phyloP scores from a whole-genome alignment of 2,888 invertebrate genomes.

The Teleiodes luculella region DNA sequence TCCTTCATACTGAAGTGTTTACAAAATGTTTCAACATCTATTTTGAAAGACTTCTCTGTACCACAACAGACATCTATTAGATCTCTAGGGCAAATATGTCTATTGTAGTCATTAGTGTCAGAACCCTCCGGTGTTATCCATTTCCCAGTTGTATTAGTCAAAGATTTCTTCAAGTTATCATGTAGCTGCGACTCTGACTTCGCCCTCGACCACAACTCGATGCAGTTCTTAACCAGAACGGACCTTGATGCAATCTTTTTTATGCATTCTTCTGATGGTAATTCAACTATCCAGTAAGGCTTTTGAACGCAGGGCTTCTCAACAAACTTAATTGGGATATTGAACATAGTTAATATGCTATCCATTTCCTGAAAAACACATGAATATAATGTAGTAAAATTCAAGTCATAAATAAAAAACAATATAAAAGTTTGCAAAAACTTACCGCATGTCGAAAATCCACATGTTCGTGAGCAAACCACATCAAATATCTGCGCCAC shows the following conservation, averaged over 20 bases:
- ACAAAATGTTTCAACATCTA: conserved; percentile 93
- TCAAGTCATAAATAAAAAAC: not conserved
- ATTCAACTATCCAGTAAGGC: conserved; percentile 91
- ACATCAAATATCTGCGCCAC: conserved; percentile 87
- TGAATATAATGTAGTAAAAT: not conserved
- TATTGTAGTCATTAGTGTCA: conserved; percentile 28
- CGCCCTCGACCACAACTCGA: conserved; percentile 89
- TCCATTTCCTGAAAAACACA: conserved; percentile 85
- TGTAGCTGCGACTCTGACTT: conserved; percentile 80
- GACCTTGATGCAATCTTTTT: conserved; percentile 88
- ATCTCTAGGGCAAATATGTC: conserved; percentile 67
- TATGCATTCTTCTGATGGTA: conserved; percentile 84
- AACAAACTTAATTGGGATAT: conserved; percentile 78
- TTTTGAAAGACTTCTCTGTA: conserved; percentile 84
- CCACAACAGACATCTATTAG: conserved; percentile 75
- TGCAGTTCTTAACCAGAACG: conserved; percentile 85
- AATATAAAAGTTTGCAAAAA: conserved; percentile 20
- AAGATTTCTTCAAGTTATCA: conserved; percentile 74
- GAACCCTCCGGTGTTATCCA: conserved; percentile 37
- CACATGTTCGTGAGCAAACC: conserved; percentile 94
- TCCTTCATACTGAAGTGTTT: conserved; percentile 88
- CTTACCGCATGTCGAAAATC: conserved; percentile 89
- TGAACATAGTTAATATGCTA: conserved; percentile 82
- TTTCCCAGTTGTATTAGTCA: conserved; percentile 45
- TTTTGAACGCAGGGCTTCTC: conserved; percentile 77